phyloP scores from a whole-genome alignment of 2,797 vertebrate species.

The Mustela erminea region DNA sequence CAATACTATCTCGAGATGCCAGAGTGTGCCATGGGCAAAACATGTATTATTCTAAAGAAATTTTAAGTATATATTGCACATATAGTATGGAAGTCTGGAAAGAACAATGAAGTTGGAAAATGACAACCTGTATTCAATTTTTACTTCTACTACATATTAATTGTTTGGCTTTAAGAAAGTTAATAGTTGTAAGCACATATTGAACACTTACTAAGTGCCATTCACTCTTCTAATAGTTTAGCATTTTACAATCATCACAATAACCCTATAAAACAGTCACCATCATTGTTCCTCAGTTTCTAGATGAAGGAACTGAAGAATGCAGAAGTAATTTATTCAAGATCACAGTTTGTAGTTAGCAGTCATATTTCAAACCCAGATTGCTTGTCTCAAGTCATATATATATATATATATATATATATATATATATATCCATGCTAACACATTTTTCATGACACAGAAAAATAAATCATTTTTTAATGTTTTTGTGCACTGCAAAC shows the following conservation, averaged over 20 bases:
- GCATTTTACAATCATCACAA: not conserved
- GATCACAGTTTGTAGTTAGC: not conserved
- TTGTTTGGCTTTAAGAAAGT: not conserved
- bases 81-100: not conserved
- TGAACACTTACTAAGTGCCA: not conserved
- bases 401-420: not conserved
- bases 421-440: not conserved
- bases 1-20: not conserved
- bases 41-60: not conserved
- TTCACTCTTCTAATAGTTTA: not conserved
- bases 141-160: not conserved
- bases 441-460: not conserved
- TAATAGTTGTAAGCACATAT: not conserved
- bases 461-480: slow-evolving; percentile 1
- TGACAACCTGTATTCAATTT: not conserved
- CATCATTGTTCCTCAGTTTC: not conserved
- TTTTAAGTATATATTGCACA: not conserved
- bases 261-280: not conserved
- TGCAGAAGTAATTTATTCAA: not conserved
- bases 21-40: not conserved
- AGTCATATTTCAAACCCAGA: not conserved
- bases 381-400: not conserved
- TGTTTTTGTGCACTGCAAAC: not conserved
- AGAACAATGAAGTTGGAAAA: not conserved
- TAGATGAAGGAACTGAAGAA: not conserved